Evolutionary conservation across 2,113 vertebrate species (phyloP), one percentile per base, ranked within the genome.

Genomic region (Natator depressus): DNA sequence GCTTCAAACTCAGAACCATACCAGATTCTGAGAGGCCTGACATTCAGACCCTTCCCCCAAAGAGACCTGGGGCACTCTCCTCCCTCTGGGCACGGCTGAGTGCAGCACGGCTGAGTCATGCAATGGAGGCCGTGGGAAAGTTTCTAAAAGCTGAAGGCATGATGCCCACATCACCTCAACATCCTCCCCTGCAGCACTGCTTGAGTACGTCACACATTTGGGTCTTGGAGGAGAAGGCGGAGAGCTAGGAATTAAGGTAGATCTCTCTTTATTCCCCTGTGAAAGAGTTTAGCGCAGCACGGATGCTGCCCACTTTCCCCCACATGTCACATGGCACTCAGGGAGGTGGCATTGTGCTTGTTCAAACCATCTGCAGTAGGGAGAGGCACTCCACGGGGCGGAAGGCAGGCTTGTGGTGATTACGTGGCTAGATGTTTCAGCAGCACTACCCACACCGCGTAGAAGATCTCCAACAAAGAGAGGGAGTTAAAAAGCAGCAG

Each of bases 331-430:
- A 88, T 1, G 1, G 89, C 89, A 96, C 89, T 31, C 11, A 5
- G 8, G 96, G 94, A 95, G 95, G 95, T 95, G 93, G 94, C 78
- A 84, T 93, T 83, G 91, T 86, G 96, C 95, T 95, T 95, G 92
- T 94, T 85, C 91, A 81, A 94, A 82, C 96, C 94, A 96, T 88
- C 87, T 42, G 29, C 8, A 29, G n/a, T 46, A 57, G 42, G 55
- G 46, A 25, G 51, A 24, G 55, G 2, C 13, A 13, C n/a, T 12
- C 51, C 29, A 24, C 31, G 25, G 16, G 22, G 24, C 50, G 10
- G 35, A 55, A 85, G 29, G 38, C 55, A 57, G 19, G 55, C 42
- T 25, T 17, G 8, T 3, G 27, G 49, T 35, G 29, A 12, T n/a
- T 12, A 49, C 31, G 19, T 10, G 35, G n/a, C n/a, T 72, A 20